Evolutionary conservation across 2,113 vertebrate species (phyloP), one percentile per base, ranked within the genome.

Genomic region (Varanus komodoensis): DNA sequence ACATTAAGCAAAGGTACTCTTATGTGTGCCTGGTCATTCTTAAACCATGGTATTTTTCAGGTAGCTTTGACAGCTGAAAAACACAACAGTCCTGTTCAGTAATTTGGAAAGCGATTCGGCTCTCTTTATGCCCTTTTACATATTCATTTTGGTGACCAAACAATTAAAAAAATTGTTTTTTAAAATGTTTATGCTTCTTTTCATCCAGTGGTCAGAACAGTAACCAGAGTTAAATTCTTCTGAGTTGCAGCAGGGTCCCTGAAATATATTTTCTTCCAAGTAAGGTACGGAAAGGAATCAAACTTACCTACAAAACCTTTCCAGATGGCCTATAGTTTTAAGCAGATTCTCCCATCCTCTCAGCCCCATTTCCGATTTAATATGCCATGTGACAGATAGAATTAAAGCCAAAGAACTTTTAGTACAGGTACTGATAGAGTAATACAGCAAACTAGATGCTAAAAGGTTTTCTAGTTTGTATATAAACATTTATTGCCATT

Each of bases 401-500:
- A 92, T 74, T 71, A 93, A 95, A 95, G 94, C 96, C 95, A 96
- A 95, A 95, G 95, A 91, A 91, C 75, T 93, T 90, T 84, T 57
- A 48, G 57, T 86, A 88, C 91, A 92, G 87, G 82, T 81, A 89
- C 79, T 78, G 67, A 80, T 82, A 79, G 0, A 84, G 80, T 87
- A 80, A 25, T 91, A 25, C 82, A 87, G 80, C 91, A 90, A 93
- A 92, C 54, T 64, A 54, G 92, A 82, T 89, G 86, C 88, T 91
- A 90, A 90, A 87, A 85, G 82, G 79, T 93, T 73, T 84, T 27
- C 6, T 89, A 81, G 82, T 0, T 0, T 34, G 78, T 91, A 84
- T 71, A 90, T 57, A 88, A 93, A 93, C 95, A 92, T 91, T 94
- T 94, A 90, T 88, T 80, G 73, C 61, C 64, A 71, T 84, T 44